Evolutionary conservation across 2,797 vertebrate genomes (phyloP), one percentile per base, ranked within the genome.

Genomic region (Astyanax mexicanus): DNA sequence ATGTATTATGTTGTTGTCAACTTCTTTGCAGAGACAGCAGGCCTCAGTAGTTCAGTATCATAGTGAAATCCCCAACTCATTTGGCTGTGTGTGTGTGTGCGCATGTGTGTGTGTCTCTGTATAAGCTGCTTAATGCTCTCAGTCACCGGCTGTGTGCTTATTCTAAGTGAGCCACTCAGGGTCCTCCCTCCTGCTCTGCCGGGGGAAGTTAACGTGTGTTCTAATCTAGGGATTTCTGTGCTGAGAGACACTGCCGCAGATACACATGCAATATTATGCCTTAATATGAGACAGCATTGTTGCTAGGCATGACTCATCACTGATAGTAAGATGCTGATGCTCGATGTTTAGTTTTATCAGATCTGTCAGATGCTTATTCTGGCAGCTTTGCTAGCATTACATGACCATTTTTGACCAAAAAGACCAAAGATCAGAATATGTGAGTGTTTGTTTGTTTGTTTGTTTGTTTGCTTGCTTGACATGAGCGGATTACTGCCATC

Each of bases 41-140:
- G 44, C 49, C 23, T 15, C 66, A 40, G 62, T 61, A 58, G 44
- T 52, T 65, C 29, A 47, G 62, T 32, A 54, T 65, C 52, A 60
- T 70, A 35, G 29, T 45, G 42, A 61, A 76, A 81, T 54, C 67
- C 40, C 40, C 15, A 19, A 32, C 64, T 74, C 52, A 66, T 72
- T 83, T 81, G 72, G 9, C 62, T 44, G 27, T 45, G 57, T 17
- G 29, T 32, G 29, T n/a, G n/a, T n/a, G n/a, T n/a, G n/a, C n/a
- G n/a, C n/a, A n/a, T n/a, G n/a, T n/a, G n/a, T n/a, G n/a, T n/a
- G n/a, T n/a, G n/a, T n/a, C n/a, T n/a, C n/a, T n/a, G 45, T 80
- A 45, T 77, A 79, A 79, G 78, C 73, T 51, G 66, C 52, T 71
- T 64, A 75, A 79, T 76, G 78, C 45, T 72, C 69, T 72, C 58